Conservation (phyloP, 1,140 invertebrate species). For the Archivesica marissinica region DNA sequence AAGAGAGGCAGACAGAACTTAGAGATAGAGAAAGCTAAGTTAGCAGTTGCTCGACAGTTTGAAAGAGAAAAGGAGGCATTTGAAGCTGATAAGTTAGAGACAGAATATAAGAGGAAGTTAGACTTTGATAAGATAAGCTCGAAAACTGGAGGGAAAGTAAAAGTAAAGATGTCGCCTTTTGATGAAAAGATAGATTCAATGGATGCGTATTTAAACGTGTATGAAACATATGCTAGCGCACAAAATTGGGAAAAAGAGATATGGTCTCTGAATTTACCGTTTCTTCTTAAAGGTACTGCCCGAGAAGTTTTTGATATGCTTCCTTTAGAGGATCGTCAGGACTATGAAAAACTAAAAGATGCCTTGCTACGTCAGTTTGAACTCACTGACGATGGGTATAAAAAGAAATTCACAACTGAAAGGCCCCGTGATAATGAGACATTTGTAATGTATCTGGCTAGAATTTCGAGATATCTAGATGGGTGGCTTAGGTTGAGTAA, state of each 20-base stretch:
- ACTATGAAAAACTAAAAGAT: neutral
- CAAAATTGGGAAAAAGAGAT: neutral
- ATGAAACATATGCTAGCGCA: neutral
- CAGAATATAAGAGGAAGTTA: neutral
- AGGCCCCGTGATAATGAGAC: neutral
- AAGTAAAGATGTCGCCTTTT: neutral
- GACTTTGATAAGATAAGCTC: neutral
- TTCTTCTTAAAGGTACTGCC: neutral
- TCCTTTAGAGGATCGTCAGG: neutral
- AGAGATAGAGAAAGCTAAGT: neutral
- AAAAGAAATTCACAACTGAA: neutral
- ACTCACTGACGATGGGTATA: neutral
- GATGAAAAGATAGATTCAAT: conserved; percentile 6
- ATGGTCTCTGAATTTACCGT: neutral
- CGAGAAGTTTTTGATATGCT: neutral
- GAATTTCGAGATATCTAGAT: no score
- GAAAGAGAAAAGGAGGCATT: neutral
- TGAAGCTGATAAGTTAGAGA: neutral
- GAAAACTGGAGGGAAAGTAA: neutral
- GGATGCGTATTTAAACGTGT: neutral
- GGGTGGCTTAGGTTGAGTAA: neutral
- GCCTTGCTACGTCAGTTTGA: neutral
- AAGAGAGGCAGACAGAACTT: neutral
- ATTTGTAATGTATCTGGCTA: neutral
- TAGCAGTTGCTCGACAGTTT: neutral